Conservation (phyloP, 2,888 invertebrate species). For the Sicus ferrugineus region DNA sequence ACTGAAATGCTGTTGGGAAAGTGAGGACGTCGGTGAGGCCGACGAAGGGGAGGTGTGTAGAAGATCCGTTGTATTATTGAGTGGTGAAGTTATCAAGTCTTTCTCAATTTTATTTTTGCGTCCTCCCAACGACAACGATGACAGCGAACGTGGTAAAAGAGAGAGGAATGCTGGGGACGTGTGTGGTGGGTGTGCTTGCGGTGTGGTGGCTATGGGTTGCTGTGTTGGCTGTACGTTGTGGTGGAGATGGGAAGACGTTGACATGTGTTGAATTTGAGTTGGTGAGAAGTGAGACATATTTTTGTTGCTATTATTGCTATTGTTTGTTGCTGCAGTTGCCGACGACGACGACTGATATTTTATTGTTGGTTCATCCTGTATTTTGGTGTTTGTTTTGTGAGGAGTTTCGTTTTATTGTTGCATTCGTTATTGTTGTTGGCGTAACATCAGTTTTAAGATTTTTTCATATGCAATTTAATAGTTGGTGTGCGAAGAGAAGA, state of each 20-base stretch:
- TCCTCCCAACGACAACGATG: constrained; percentile 63
- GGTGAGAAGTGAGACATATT: constrained; percentile 55
- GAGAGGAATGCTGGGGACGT: constrained; percentile 64
- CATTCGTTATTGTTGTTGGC: not conserved
- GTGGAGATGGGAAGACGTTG: constrained; percentile 51
- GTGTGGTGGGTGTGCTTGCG: constrained; percentile 52
- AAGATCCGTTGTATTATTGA: constrained; percentile 58
- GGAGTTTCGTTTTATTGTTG: not conserved
- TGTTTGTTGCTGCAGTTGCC: constrained; percentile 31
- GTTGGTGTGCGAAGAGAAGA: constrained; percentile 2
- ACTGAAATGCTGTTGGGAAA: constrained; percentile 40
- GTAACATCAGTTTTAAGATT: constrained; percentile 22
- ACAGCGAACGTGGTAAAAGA: constrained; percentile 64
- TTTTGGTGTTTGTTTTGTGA: not conserved
- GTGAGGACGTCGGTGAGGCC: constrained; percentile 42
- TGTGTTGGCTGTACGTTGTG: constrained; percentile 47
- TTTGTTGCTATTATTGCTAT: constrained; percentile 47
- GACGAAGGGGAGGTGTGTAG: constrained; percentile 45
- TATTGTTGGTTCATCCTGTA: constrained; percentile 58
- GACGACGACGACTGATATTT: constrained; percentile 49
- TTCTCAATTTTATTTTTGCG: constrained; percentile 63
- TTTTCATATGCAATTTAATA: not conserved
- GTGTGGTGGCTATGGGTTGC: constrained; percentile 52
- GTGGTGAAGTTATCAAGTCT: constrained; percentile 59
- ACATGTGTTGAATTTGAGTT: constrained; percentile 55